Evolutionary conservation across 2,888 invertebrate genomes (phyloP), one percentile per base, ranked within the genome.

Genomic region (Diplazon laetatorius): DNA sequence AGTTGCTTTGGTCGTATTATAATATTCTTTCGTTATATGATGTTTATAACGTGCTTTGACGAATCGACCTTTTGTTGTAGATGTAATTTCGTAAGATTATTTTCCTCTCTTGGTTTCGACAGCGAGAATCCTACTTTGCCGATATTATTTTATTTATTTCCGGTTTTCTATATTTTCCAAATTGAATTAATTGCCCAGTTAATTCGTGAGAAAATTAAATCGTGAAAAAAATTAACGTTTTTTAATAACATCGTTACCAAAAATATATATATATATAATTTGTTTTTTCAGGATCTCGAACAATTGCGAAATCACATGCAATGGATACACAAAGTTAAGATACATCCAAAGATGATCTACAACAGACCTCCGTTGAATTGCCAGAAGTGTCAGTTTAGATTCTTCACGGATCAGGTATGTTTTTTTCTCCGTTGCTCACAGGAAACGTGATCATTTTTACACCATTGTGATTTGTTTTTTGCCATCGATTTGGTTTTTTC

Each of bases 291-390:
- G 93, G 98, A 98, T 91, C 93, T 98, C 87, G 97, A 98, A 87
- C 97, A 98, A 89, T 92, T 98, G 80, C 93, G 98, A 81, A 98
- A 98, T 91, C 98, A 98, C 89, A 98, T 98, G 97, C 98, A 97
- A 89, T 98, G 97, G 97, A 98, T 98, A 90, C 98, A 98, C 91
- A 98, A 98, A 94, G 97, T 97, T 84, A 97, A 97, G 91, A 98
- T 98, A 87, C 97, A 97, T 92, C 97, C 97, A 72, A 97, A 97
- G 92, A 98, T 97, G 97, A 97, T 97, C 85, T 96, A 97, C 92
- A 97, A 97, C 92, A 93, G 96, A 91, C 97, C 98, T 73, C 98
- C 98, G 57, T 93, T 98, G 82, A 97, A 97, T 92, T 98, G 98
- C 92, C 98, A 98, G 92, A 97, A 98, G 91, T 98, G 98, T 92